phyloP scores from a whole-genome alignment of 2,888 invertebrate species.

The Apodemia mormo region DNA sequence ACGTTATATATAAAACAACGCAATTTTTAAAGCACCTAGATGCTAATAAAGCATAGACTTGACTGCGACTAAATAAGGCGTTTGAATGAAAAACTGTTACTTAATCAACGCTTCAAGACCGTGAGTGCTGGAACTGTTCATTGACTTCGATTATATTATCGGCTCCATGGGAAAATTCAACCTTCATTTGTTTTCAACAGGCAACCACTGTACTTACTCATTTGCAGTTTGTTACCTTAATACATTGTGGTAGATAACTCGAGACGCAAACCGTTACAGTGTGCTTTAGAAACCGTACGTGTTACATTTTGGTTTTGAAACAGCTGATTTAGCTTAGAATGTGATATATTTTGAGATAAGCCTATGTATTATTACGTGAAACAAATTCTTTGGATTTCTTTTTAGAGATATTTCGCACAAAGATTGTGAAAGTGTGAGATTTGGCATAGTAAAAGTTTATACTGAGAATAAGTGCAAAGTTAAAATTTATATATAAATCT shows the following conservation, averaged over 20 bases:
- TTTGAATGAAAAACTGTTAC: slow-evolving; percentile 5
- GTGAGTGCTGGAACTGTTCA: slow-evolving; percentile 1
- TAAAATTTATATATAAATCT: too few species aligned
- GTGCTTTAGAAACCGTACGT: background rate
- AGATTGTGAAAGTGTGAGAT: too few species aligned
- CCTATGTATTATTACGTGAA: too few species aligned
- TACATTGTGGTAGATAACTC: background rate
- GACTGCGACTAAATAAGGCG: background rate
- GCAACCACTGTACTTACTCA: background rate
- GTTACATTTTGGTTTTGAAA: background rate
- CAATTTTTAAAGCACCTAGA: too few species aligned
- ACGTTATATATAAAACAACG: too few species aligned
- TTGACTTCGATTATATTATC: slow-evolving; percentile 22
- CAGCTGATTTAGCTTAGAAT: background rate
- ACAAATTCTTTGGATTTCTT: too few species aligned
- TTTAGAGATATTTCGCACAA: too few species aligned
- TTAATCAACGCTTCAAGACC: background rate
- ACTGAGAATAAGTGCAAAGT: too few species aligned
- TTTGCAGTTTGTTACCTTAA: slow-evolving; percentile 2
- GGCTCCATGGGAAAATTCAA: background rate
- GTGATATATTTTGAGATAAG: background rate
- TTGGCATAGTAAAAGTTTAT: too few species aligned
- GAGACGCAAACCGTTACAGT: background rate
- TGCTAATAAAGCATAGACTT: background rate
- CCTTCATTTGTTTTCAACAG: slow-evolving; percentile 11